phyloP scores from a whole-genome alignment of 2,888 invertebrate species.

The Merodon equestris region DNA sequence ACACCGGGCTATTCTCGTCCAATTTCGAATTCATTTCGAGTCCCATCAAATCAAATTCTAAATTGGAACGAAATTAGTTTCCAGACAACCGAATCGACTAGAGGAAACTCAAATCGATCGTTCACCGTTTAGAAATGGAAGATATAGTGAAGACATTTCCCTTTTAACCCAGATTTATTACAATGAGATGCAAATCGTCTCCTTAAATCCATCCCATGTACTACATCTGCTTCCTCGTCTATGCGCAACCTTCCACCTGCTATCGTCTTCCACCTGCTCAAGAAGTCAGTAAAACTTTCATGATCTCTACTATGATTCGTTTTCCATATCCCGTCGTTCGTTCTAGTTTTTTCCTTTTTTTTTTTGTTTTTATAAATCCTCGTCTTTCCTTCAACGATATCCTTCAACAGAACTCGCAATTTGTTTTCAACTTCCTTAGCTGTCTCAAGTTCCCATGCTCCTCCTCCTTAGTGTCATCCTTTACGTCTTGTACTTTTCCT shows the following conservation, averaged over 20 bases:
- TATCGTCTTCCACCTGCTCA: slow-evolving; percentile 4
- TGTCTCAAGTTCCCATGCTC: slow-evolving; percentile 8
- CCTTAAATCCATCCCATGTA: not conserved
- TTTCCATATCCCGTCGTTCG: slow-evolving; percentile 5
- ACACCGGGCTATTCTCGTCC: too few species aligned
- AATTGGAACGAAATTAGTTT: too few species aligned
- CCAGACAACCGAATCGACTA: too few species aligned
- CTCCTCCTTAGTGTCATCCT: slow-evolving; percentile 24
- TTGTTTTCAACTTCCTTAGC: slow-evolving; percentile 30
- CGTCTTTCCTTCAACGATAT: slow-evolving; percentile 12
- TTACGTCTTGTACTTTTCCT: not conserved
- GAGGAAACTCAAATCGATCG: too few species aligned
- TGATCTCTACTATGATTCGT: slow-evolving; percentile 26
- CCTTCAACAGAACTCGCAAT: slow-evolving; percentile 42
- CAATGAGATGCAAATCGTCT: slow-evolving; percentile 40
- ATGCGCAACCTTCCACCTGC: not conserved
- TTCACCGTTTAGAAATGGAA: too few species aligned
- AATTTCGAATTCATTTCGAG: too few species aligned
- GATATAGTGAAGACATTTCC: slow-evolving; percentile 3
- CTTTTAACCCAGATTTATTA: slow-evolving; percentile 31
- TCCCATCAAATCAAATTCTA: too few species aligned
- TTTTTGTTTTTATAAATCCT: too few species aligned
- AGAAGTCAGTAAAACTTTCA: slow-evolving; percentile 34
- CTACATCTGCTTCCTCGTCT: too few species aligned
- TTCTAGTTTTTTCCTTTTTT: slow-evolving; percentile 11